Base-by-base conservation (phyloP, 2,797 vertebrate species). In the Hemitrygon akajei region DNA sequence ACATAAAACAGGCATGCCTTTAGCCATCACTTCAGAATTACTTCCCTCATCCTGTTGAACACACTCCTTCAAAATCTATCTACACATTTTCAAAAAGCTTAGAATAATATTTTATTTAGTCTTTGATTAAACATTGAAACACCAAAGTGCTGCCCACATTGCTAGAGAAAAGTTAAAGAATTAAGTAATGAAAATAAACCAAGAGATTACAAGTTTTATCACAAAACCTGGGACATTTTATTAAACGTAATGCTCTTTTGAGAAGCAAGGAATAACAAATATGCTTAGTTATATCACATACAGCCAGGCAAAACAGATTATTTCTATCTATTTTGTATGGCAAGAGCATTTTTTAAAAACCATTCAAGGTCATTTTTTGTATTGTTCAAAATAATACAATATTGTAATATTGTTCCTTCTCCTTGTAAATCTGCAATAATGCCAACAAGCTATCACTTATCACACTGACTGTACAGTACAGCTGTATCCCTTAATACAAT, bases 401-500 rank as follows among this genome's bases (percentile, higher is more conserved):
- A 47, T 47, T 47, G 47, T 47, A 47, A 47, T 47, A 47, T 47
- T 47, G 47, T 47, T 47, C 37, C 37, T 75, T 34, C 40, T 47
- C 11, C 37, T 92, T 25, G 37, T 34, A 37, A 91, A 69, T 27
- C 37, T 71, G n/a, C 20, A 25, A 0, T 10, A 92, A 25, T 75
- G 69, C 69, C 69, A 73, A 37, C 69, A 73, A 75, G 25, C 89
- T 71, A 37, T 56, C 37, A 75, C 9, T 92, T 75, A 40, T 56
- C 40, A 75, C 40, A 75, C 10, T 75, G 25, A 73, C 66, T 25
- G 1, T 30, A 92, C 69, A 92, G 91, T 56, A 75, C 91, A 92
- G 37, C 69, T 75, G 63, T 92, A 92, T 92, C 91, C 37, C 25
- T 92, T 56, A 92, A 75, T 75, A 92, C 91, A 75, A 92, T 27